These are phyloP conservation scores for Actinia tenebrosa DNA, from an alignment of 64 coral and sea anemone species.

Conservation along the genomic window DNA sequence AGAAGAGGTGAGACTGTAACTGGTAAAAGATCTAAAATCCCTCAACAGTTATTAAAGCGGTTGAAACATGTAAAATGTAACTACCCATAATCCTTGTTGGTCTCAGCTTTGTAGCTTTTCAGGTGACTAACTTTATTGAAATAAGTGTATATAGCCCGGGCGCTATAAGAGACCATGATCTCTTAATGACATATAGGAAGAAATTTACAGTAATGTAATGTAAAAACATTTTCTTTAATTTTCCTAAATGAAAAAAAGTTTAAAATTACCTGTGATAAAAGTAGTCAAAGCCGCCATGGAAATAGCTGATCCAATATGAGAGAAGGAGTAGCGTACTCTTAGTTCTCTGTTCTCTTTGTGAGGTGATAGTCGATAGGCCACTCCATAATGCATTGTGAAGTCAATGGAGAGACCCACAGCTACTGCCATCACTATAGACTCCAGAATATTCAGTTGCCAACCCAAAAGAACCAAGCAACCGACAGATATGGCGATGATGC, in stretches of 20 bases:
- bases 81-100: too few relatives aligned
- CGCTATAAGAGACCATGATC: too few relatives aligned
- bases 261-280: slow-evolving; percentile 77
- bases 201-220: too few relatives aligned
- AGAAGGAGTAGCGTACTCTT: slow-evolving; percentile 75
- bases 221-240: not conserved
- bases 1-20: too few relatives aligned
- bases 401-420: slow-evolving; percentile 92
- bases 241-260: not conserved
- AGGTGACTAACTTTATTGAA: too few relatives aligned
- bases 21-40: too few relatives aligned
- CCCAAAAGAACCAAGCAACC: slow-evolving; percentile 79
- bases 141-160: too few relatives aligned
- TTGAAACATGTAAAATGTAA: too few relatives aligned
- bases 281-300: slow-evolving; percentile 93
- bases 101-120: too few relatives aligned
- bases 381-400: slow-evolving; percentile 98
- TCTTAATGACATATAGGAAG: too few relatives aligned
- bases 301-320: slow-evolving; percentile 91
- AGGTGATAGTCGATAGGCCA: slow-evolving; percentile 79
- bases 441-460: slow-evolving; percentile 93
- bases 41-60: too few relatives aligned
- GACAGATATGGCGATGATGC: slow-evolving; percentile 77
- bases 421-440: slow-evolving; percentile 95
- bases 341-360: slow-evolving; percentile 48